Conservation (phyloP, 2,888 invertebrate genomes). For the Sarcophaga caerulescens region DNA sequence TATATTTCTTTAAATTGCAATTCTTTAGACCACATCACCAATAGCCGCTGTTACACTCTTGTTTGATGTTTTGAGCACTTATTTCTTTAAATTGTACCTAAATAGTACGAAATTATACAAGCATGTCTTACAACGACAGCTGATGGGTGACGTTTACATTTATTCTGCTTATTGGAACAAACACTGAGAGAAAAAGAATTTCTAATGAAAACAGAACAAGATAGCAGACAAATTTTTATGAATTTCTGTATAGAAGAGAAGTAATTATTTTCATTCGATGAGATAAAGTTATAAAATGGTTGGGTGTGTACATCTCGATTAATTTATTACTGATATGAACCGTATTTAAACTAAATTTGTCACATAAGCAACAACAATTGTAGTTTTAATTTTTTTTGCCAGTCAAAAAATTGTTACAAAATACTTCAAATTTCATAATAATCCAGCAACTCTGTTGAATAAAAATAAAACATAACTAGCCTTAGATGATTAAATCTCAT, state of each 20-base stretch:
- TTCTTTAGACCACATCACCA: constrained; percentile 65
- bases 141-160: constrained; percentile 1
- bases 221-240: not conserved
- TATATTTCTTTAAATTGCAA: constrained; percentile 36
- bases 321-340: too few relatives aligned
- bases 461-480: too few relatives aligned
- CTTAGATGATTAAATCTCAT: too few relatives aligned
- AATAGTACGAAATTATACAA: constrained; percentile 22
- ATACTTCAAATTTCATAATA: too few relatives aligned
- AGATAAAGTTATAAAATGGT: too few relatives aligned
- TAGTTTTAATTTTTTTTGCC: too few relatives aligned
- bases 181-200: not conserved
- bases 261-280: not conserved
- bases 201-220: not conserved
- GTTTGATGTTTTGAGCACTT: constrained; percentile 39
- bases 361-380: too few relatives aligned
- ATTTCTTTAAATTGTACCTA: not conserved
- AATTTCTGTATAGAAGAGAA: not conserved
- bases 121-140: not conserved
- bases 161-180: not conserved
- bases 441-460: too few relatives aligned
- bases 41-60: constrained; percentile 36
- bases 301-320: too few relatives aligned
- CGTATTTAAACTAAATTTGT: too few relatives aligned
- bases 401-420: too few relatives aligned